phyloP scores from a whole-genome alignment of 2,113 vertebrate genomes.

The Hippocampus abdominalis region DNA sequence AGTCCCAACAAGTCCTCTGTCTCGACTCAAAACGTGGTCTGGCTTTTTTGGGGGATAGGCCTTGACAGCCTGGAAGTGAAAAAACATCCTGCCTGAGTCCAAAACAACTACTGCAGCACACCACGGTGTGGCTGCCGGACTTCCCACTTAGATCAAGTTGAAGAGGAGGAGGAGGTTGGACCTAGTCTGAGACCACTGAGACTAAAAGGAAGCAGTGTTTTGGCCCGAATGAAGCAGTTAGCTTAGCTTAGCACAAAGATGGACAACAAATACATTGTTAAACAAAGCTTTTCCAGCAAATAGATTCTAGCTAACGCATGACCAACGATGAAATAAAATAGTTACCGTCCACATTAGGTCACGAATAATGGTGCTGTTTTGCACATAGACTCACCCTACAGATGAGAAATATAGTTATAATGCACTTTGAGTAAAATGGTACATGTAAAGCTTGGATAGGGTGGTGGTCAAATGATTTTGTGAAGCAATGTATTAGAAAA shows the following conservation, averaged over 20 bases:
- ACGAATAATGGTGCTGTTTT: background rate
- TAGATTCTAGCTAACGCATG: background rate
- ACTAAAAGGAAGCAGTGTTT: slow-evolving; percentile 7
- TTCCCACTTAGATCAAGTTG: slow-evolving; percentile 4
- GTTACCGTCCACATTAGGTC: background rate
- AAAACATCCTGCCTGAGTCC: slow-evolving; percentile 38
- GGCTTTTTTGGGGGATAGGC: slow-evolving; percentile 4
- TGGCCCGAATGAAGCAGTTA: background rate
- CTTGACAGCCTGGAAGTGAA: slow-evolving; percentile 5
- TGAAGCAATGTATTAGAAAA: too few relatives aligned
- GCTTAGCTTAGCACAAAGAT: background rate
- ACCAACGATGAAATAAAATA: background rate
- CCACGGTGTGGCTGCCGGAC: slow-evolving; percentile 19
- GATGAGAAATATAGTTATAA: background rate
- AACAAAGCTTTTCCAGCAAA: background rate
- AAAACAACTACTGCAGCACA: slow-evolving; percentile 29
- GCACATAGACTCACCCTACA: background rate
- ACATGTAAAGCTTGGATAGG: too few relatives aligned
- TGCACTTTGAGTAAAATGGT: too few relatives aligned
- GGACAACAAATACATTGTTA: background rate
- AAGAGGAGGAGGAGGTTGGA: background rate
- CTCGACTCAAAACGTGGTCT: slow-evolving; percentile 9
- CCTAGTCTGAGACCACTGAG: background rate
- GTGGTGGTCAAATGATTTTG: too few relatives aligned
- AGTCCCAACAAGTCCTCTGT: slow-evolving; percentile 41